Base-by-base conservation (phyloP, 2,888 invertebrate genomes). In the Mesorhabditis belari region DNA sequence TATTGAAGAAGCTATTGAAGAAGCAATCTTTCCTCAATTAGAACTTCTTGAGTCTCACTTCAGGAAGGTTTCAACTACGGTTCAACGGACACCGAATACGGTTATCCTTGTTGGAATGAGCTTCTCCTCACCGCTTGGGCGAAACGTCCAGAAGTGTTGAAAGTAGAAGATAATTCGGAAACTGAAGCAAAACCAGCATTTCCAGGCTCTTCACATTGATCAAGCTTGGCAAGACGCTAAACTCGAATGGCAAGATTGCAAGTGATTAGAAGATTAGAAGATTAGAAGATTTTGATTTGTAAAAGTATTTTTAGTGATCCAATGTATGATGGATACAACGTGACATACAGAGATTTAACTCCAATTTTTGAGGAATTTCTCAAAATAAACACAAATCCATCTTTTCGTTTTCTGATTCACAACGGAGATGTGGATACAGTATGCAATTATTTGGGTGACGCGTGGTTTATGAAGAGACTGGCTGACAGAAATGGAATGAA, bases 91-190 rank as follows among this genome's bases (percentile, higher is more conserved):
- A 51, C 58, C 0, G 62, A 62, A 21, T 66, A 66, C 35, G 76
- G 74, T 3, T 77, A 75, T 52, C 66, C 72, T 29, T 79, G 79
- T 58, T 73, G 73, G 55, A 63, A 66, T 60, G 67, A 71, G 19
- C 57, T 58, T 21, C 73, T 71, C 3, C 57, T 76, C 55, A 54
- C 58, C 26, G 65, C 52, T 3, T 79, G 76, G 63, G 56, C 80
- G 54, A 75, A 79, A 52, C 55, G 55, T 0, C 58, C 60, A 21
- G 65, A 63, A 5, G 77, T 80, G 6, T n/a, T 17, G 44, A n/a
- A 35, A 2, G 44, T 35, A 17, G 35, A n/a, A 17, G n/a, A n/a
- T n/a, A 35, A 35, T 35, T 35, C n/a, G 12, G 12, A 17, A 17
- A 17, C 12, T 35, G 44, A n/a, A 35, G n/a, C 44, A 35, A 9